Evolutionary conservation across 2,113 vertebrate species (phyloP).

Genomic region (Puma concolor): DNA sequence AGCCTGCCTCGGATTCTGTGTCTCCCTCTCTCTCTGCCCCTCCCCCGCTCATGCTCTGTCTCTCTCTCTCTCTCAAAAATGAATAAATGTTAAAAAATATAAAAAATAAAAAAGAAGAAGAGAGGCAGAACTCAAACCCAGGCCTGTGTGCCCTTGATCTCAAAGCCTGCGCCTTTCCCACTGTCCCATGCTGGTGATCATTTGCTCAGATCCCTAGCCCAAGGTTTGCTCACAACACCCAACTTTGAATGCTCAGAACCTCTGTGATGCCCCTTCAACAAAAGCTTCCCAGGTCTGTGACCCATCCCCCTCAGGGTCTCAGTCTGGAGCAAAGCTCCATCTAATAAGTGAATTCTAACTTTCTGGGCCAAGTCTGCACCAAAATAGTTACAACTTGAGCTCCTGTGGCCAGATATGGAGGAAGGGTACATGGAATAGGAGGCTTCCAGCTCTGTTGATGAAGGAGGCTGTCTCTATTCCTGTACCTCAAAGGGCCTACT

Average conservation of each 20-base stretch:
- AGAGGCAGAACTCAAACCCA: conserved; percentile 23
- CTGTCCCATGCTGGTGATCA: background rate
- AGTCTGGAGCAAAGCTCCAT: background rate
- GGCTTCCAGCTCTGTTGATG: background rate
- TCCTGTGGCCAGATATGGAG: background rate
- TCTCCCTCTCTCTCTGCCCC: too few relatives aligned
- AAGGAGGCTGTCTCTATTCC: background rate
- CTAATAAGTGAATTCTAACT: background rate
- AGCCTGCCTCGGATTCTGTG: too few relatives aligned
- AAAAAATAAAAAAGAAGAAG: background rate
- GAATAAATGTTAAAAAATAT: too few relatives aligned
- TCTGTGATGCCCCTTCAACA: background rate
- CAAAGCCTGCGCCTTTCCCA: background rate
- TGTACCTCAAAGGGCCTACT: background rate
- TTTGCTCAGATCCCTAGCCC: background rate
- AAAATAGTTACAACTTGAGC: background rate
- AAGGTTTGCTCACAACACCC: background rate
- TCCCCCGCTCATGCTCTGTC: too few relatives aligned
- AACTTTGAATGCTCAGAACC: background rate
- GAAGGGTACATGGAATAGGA: background rate
- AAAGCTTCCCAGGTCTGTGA: background rate
- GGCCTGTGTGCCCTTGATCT: background rate
- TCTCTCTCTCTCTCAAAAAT: too few relatives aligned
- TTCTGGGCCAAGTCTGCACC: background rate
- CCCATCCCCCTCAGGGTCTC: background rate